Conservation (phyloP, 1,140 invertebrate species). For the Nomia melanderi region DNA sequence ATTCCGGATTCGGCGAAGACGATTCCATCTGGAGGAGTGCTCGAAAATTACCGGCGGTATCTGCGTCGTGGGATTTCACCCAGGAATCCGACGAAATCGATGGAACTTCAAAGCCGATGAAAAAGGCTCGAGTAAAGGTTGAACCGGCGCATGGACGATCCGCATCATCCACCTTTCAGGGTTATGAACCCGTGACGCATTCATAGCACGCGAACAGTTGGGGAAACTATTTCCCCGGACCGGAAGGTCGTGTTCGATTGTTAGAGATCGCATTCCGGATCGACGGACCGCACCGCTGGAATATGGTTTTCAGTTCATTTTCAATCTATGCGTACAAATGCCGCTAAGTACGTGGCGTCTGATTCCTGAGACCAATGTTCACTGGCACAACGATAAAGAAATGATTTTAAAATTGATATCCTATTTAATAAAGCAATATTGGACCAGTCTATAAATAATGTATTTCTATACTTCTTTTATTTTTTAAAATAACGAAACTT, state of each 20-base stretch:
- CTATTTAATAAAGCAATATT: no score
- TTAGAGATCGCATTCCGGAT: not conserved
- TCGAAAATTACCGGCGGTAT: constrained; percentile 21
- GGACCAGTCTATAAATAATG: no score
- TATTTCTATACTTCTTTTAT: no score
- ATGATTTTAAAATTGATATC: no score
- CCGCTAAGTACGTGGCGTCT: no score
- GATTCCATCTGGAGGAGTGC: constrained; percentile 22
- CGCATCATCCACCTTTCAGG: not conserved
- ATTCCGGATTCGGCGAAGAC: not conserved
- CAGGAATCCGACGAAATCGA: constrained; percentile 39
- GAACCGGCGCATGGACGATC: not conserved
- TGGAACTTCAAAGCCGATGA: constrained; percentile 24
- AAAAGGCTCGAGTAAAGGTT: not conserved
- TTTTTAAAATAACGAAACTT: no score
- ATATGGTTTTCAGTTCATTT: not conserved
- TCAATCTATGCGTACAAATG: no score
- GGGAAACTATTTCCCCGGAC: not conserved
- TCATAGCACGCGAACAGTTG: not conserved
- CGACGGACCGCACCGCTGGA: not conserved
- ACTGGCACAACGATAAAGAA: no score
- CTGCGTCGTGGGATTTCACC: constrained; percentile 11
- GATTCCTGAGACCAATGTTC: no score
- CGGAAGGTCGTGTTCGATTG: not conserved
- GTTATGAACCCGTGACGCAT: constrained; percentile 2